Conservation (phyloP, 2,888 invertebrate species). For the Drosophila acutilabella region DNA sequence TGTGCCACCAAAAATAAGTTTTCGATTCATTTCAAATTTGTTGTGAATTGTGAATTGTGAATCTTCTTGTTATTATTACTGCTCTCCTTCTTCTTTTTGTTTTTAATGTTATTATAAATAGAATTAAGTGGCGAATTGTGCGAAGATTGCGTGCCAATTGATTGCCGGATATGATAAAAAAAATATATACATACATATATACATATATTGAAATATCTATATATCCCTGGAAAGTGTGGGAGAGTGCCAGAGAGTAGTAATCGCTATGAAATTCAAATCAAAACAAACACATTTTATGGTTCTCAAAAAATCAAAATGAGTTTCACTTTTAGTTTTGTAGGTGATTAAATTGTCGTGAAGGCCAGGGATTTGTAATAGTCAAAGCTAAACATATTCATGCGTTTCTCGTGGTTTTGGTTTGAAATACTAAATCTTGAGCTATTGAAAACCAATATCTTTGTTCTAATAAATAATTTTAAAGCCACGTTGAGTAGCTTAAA, state of each 20-base stretch:
- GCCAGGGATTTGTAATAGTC: too few species aligned
- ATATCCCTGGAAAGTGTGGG: too few species aligned
- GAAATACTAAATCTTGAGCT: too few species aligned
- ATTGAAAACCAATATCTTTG: too few species aligned
- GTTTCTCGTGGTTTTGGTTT: too few species aligned
- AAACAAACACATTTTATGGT: slow-evolving; percentile 21
- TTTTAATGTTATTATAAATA: slow-evolving; percentile 71
- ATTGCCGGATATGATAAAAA: slow-evolving; percentile 74
- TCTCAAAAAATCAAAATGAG: not conserved
- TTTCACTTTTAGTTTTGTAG: not conserved
- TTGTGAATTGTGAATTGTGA: slow-evolving; percentile 58
- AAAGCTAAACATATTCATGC: too few species aligned
- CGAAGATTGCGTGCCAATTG: slow-evolving; percentile 77
- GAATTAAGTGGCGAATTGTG: slow-evolving; percentile 79
- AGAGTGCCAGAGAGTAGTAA: not conserved
- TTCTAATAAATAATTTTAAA: too few species aligned
- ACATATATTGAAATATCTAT: too few species aligned
- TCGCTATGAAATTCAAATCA: slow-evolving; percentile 6
- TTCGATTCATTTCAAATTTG: slow-evolving; percentile 65
- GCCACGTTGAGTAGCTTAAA: too few species aligned
- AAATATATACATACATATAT: not conserved
- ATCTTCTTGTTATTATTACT: slow-evolving; percentile 12
- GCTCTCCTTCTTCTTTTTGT: slow-evolving; percentile 9
- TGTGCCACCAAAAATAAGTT: slow-evolving; percentile 70
- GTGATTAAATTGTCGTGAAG: too few species aligned